Base-by-base conservation (phyloP, 2,888 invertebrate species). In the Tetanocera ferruginea region DNA sequence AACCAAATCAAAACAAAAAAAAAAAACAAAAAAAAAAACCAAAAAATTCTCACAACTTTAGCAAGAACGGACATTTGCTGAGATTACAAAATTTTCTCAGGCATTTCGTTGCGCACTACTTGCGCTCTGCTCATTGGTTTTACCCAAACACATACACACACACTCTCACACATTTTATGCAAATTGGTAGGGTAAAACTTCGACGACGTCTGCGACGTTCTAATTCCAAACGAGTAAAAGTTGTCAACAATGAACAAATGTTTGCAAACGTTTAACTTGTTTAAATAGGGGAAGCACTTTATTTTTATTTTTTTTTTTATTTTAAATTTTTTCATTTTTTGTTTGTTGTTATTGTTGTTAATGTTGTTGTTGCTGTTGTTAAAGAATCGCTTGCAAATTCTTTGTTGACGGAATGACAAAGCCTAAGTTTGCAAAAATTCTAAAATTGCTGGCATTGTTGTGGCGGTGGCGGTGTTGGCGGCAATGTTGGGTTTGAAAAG, bases 61-160 rank as follows among this genome's bases (percentile, higher is more conserved):
- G 43, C 43, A 43, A 43, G 11, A 66, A 23, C 23, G 23, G 19
- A 43, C 34, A 37, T 43, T 43, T 43, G 43, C 43, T 43, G 43
- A 43, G 43, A 43, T 43, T 43, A 43, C 43, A 3, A 43, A 43
- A 43, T 43, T 11, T 43, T 11, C 43, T 43, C 43, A 43, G 43
- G 43, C 43, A 43, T 43, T 43, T 43, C 43, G 43, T 43, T 43
- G 43, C 43, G 43, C 43, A 43, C 43, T 43, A 43, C 72, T 31
- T 66, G n/a, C 17, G 31, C 19, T 37, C n/a, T 73, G 43, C 34
- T 57, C 71, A 71, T 71, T 62, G 74, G 62, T 74, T 74, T 74
- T 28, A 51, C 49, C 74, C 62, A 51, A 64, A 64, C 74, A 43
- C 11, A 43, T 11, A 43, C 43, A 43, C 43, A 43, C 43, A 43